Conservation (phyloP, 2,797 vertebrate genomes). For the Nasua narica region DNA sequence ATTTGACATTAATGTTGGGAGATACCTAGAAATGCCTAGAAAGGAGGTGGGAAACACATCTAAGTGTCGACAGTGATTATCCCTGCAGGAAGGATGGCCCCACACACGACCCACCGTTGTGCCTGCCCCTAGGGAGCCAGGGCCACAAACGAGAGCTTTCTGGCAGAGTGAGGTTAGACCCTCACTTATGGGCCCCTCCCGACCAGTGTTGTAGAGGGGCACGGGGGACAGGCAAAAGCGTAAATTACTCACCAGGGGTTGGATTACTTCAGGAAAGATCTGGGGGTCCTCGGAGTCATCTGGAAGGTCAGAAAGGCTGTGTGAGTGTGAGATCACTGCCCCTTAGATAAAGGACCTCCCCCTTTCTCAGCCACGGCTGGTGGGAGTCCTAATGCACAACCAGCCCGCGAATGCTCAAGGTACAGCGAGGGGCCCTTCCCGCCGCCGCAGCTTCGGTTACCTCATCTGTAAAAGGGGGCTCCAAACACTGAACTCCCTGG, state of each 20-base stretch:
- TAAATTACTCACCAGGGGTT: conserved; percentile 55
- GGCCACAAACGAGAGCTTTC: neutral
- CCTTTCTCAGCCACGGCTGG: neutral
- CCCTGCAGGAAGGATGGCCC: neutral
- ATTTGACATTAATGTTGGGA: neutral
- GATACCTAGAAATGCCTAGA: neutral
- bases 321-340: neutral
- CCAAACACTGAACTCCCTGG: neutral
- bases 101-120: neutral
- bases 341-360: neutral
- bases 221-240: neutral
- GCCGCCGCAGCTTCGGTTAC: neutral
- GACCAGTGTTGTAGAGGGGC: neutral
- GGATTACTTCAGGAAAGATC: conserved; percentile 4
- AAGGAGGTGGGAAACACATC: neutral
- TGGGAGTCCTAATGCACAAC: neutral
- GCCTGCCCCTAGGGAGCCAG: neutral
- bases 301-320: conserved; percentile 52
- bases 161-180: neutral
- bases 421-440: neutral
- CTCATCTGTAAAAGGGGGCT: neutral
- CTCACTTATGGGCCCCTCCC: neutral
- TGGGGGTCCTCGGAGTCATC: conserved; percentile 44
- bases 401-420: neutral
- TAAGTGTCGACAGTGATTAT: neutral